Percentiles rank a stretch among this genome's conserved stretches.
phyloP scores from a whole-genome alignment of 2,888 invertebrate species.

The Autographa pulchrina region DNA sequence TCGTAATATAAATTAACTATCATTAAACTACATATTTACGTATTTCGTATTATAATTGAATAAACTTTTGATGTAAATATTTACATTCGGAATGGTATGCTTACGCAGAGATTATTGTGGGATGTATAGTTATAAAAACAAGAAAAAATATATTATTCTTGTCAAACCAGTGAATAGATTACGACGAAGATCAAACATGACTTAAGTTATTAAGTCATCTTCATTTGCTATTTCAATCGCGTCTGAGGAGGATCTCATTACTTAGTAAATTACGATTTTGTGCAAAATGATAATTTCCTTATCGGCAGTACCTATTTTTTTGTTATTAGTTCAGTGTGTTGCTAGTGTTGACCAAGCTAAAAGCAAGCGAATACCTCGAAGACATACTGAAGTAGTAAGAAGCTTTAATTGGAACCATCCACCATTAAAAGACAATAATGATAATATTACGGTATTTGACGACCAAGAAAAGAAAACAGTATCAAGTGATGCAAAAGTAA shows the following conservation, averaged over 20 bases:
- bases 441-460: slow-evolving; percentile 61
- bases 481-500: slow-evolving; percentile 17
- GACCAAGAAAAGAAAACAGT: slow-evolving; percentile 27
- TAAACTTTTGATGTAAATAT: slow-evolving; percentile 17
- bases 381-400: slow-evolving; percentile 27
- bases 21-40: not conserved
- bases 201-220: slow-evolving; percentile 72
- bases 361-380: slow-evolving; percentile 37
- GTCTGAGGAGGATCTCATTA: slow-evolving; percentile 69
- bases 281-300: slow-evolving; percentile 51
- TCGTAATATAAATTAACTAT: not conserved
- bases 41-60: not conserved
- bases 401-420: slow-evolving; percentile 67
- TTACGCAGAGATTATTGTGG: slow-evolving; percentile 25
- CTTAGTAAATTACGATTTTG: slow-evolving; percentile 44
- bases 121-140: slow-evolving; percentile 34
- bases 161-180: slow-evolving; percentile 80
- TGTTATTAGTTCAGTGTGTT: slow-evolving; percentile 55
- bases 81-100: slow-evolving; percentile 21
- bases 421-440: slow-evolving; percentile 61
- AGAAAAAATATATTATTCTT: slow-evolving; percentile 60
- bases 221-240: slow-evolving; percentile 75
- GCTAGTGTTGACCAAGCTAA: slow-evolving; percentile 50
- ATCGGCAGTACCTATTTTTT: slow-evolving; percentile 31
- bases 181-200: slow-evolving; percentile 69